Conservation (phyloP, 2,888 invertebrate genomes). For the Amblyjoppa fuscipennis region DNA sequence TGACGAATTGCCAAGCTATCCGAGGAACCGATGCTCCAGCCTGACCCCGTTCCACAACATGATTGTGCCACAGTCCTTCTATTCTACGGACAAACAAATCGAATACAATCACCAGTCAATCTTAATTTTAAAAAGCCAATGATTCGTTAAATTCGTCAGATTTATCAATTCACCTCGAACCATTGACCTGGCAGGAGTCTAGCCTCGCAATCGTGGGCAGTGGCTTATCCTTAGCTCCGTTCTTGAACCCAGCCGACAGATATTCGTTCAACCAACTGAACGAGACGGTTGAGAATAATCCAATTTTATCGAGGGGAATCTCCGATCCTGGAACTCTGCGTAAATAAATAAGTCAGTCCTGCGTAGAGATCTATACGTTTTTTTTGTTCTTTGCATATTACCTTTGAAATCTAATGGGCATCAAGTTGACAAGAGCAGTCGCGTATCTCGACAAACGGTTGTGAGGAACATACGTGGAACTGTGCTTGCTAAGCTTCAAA, state of each 20-base stretch:
- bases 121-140: no score
- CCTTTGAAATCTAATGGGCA: slow-evolving; percentile 77
- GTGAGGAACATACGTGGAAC: slow-evolving; percentile 79
- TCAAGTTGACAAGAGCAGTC: slow-evolving; percentile 78
- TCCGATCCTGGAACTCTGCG: slow-evolving; percentile 73
- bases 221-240: slow-evolving; percentile 83
- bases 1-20: slow-evolving; percentile 85
- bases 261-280: slow-evolving; percentile 86
- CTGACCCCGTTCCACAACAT: slow-evolving; percentile 84
- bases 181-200: slow-evolving; percentile 85
- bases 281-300: slow-evolving; percentile 85
- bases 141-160: background rate
- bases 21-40: slow-evolving; percentile 84
- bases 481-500: slow-evolving; percentile 66
- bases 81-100: slow-evolving; percentile 79
- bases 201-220: slow-evolving; percentile 83
- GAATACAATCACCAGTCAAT: background rate
- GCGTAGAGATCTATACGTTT: background rate
- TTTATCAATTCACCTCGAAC: slow-evolving; percentile 83
- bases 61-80: slow-evolving; percentile 85
- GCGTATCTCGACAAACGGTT: slow-evolving; percentile 79
- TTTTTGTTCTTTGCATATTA: slow-evolving; percentile 49
- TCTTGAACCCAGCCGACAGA: slow-evolving; percentile 85
- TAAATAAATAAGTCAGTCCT: background rate
- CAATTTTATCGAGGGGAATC: slow-evolving; percentile 84